Evolutionary conservation across 2,797 vertebrate species (phyloP), one percentile per base, ranked within the genome.

Genomic region (Apodemus agrarius): DNA sequence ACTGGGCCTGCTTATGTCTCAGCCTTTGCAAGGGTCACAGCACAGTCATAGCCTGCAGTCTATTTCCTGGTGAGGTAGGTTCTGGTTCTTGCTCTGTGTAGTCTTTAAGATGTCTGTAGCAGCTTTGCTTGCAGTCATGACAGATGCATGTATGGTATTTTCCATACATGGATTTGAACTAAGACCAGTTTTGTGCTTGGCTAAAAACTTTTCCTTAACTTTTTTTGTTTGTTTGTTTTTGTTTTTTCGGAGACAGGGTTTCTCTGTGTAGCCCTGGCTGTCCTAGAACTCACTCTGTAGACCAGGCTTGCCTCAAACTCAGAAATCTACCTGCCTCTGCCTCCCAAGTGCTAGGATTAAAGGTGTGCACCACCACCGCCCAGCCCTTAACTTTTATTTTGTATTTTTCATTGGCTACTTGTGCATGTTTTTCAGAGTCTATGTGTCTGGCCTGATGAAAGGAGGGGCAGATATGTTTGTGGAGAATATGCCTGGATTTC

Each of bases 401-500:
- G 34, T 92, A 1, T 22, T 92, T 43, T 16, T 96, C 54, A 96
- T 49, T 81, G 34, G 31, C 54, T 95, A 4, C 54, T 69, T 94
- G 95, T 87, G 43, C 93, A 92, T 74, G 72, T 95, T 94, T 98
- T 98, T 96, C 98, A 99, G 99, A 93, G 99, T 99, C 95, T 99
- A 99, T 0, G 99, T 99, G 24, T 99, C 99, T 8, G 99, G 99
- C 24, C 98, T 99, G 26, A 99, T 99, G 98, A 99, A 99, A 98
- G 99, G 99, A 17, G 99, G 99, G 72, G 99, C 99, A 98, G 99
- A 99, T 97, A 99, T 99, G 12, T 99, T 99, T 90, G 98, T 99
- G 86, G 99, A 99, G 96, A 99, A 99, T 97, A 98, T 99, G 96
- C 99, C 99, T 1, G 99, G 99, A 65, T 99, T 99, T 96, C 99